phyloP scores from a whole-genome alignment of 2,113 vertebrate genomes.

The Cheirogaleus medius region DNA sequence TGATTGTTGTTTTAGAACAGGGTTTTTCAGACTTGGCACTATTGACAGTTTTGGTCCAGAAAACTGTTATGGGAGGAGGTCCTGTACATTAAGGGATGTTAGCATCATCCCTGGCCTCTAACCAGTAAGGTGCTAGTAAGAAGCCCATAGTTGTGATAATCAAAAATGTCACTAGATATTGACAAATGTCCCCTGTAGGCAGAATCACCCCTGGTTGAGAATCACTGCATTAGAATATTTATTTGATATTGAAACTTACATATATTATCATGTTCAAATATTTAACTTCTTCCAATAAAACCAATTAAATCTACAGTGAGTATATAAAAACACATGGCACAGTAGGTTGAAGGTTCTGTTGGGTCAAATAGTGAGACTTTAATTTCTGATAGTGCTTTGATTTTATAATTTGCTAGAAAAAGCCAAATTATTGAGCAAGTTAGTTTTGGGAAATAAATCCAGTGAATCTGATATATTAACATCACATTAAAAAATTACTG shows the following conservation, averaged over 20 bases:
- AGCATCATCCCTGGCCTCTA: background rate
- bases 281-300: slow-evolving; percentile 22
- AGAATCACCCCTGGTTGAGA: background rate
- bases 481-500: background rate
- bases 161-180: background rate
- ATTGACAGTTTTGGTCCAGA: background rate
- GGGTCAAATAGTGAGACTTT: background rate
- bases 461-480: background rate
- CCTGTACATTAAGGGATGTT: background rate
- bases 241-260: background rate
- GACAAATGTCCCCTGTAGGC: background rate
- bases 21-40: background rate
- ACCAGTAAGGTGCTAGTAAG: accelerated
- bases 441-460: background rate
- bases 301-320: background rate
- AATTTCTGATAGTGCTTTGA: background rate
- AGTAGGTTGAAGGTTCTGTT: background rate
- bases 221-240: background rate
- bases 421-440: background rate
- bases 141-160: background rate
- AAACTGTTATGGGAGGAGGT: background rate
- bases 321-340: background rate
- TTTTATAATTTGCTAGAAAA: slow-evolving; percentile 33
- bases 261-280: background rate
- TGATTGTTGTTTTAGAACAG: background rate